A percentile compares a stretch with the other conserved stretches of the same genome.
Evolutionary conservation across 2,797 vertebrate genomes (phyloP).

Genomic region (Sebastes minor): DNA sequence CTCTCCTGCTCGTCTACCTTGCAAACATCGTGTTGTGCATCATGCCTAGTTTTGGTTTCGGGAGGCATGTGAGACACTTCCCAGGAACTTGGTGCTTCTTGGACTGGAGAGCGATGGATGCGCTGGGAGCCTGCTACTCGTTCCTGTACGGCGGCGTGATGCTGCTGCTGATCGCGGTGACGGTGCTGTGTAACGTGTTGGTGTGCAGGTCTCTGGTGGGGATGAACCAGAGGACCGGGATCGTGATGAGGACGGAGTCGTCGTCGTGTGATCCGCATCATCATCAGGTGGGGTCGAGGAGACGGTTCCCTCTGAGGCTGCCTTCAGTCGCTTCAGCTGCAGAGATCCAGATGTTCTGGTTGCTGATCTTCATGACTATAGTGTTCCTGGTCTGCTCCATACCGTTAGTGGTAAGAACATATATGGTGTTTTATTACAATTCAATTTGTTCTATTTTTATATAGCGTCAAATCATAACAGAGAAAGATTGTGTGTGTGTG

Average conservation of each 20-base stretch:
- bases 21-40: conserved; percentile 80
- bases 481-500: too few relatives aligned
- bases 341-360: conserved; percentile 87
- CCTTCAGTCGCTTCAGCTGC: conserved; percentile 79
- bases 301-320: conserved; percentile 76
- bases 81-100: conserved; percentile 88
- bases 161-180: conserved; percentile 80
- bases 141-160: conserved; percentile 85
- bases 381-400: conserved; percentile 86
- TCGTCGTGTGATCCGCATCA: conserved; percentile 30
- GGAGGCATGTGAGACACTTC: conserved; percentile 78
- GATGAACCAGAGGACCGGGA: conserved; percentile 81
- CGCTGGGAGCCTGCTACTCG: conserved; percentile 79
- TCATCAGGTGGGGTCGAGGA: conserved; percentile 67
- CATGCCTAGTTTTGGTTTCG: conserved; percentile 85
- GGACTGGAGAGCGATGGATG: conserved; percentile 82
- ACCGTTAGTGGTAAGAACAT: conserved; percentile 81
- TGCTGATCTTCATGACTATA: conserved; percentile 84
- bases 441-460: too few relatives aligned
- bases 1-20: conserved; percentile 76
- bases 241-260: conserved; percentile 74
- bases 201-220: conserved; percentile 84
- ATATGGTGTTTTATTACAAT: background rate
- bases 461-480: too few relatives aligned
- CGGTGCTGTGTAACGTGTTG: conserved; percentile 82